phyloP scores from a whole-genome alignment of 1,140 invertebrate genomes.

The Drosophila pachea region DNA sequence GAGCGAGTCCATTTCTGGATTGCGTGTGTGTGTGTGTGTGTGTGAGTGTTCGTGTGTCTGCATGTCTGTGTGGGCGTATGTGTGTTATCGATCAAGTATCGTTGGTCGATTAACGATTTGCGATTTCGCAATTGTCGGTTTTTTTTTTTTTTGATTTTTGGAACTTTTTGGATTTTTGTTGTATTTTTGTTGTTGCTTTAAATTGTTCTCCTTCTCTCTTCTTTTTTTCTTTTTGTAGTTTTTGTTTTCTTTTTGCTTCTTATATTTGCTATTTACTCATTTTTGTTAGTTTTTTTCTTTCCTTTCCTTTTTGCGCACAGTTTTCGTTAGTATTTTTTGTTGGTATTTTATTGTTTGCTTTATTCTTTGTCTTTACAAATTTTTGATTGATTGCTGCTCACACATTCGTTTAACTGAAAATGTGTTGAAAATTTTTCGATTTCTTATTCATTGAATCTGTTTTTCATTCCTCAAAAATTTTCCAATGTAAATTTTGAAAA shows the following conservation, averaged over 20 bases:
- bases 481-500: too few relatives aligned
- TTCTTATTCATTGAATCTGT: neutral
- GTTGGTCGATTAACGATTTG: conserved; percentile 2
- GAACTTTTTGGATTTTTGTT: conserved; percentile 5
- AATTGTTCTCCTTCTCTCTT: conserved; percentile 8
- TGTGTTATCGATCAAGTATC: conserved; percentile 15
- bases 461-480: neutral
- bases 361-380: conserved; percentile 27
- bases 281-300: conserved; percentile 17
- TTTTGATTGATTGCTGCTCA: conserved; percentile 40
- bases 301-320: conserved; percentile 8
- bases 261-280: conserved; percentile 13
- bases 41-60: neutral
- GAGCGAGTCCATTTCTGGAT: conserved; percentile 85
- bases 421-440: conserved; percentile 7
- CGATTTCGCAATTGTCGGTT: conserved; percentile 17
- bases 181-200: conserved; percentile 1
- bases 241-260: conserved; percentile 6
- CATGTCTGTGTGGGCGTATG: neutral
- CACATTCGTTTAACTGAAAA: conserved; percentile 62
- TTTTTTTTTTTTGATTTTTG: conserved; percentile 15
- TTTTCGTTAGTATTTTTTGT: conserved; percentile 38
- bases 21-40: conserved; percentile 1
- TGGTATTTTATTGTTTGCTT: neutral
- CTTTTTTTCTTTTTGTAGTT: neutral